Evolutionary conservation across 2,113 vertebrate species (phyloP).

Genomic region (Tangachromis dhanisi): DNA sequence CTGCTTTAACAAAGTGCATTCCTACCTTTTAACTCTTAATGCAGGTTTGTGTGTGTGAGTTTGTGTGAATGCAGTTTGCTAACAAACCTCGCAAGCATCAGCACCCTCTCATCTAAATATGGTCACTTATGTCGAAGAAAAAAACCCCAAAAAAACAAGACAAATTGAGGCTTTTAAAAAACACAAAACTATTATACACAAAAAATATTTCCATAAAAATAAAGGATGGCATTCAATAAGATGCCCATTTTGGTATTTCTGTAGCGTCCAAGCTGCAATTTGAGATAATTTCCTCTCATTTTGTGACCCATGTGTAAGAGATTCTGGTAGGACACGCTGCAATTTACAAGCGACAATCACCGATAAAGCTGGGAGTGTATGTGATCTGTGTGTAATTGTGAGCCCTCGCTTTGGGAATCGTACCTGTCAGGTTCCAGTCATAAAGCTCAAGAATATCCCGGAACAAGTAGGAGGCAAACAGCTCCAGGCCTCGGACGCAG

Average conservation of each 20-base stretch:
- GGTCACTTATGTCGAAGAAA: not conserved
- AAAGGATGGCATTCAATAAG: not conserved
- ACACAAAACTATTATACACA: not conserved
- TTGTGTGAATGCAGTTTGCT: not conserved
- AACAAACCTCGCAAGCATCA: not conserved
- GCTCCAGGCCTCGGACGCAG: slow-evolving; percentile 90
- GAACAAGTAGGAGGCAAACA: slow-evolving; percentile 90
- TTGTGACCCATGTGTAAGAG: not conserved
- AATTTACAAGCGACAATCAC: not conserved
- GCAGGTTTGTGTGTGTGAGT: rapidly evolving
- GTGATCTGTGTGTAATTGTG: not conserved
- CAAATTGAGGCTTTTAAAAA: not conserved
- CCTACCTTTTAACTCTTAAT: not conserved
- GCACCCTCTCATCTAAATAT: not conserved
- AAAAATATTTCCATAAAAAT: not conserved
- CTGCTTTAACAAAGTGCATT: not conserved
- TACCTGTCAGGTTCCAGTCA: slow-evolving; percentile 98
- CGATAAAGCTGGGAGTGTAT: not conserved
- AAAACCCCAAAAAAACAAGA: rapidly evolving
- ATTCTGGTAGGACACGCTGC: not conserved
- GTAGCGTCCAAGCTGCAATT: not conserved
- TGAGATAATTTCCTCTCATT: not conserved
- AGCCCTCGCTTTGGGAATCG: not conserved
- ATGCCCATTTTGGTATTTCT: not conserved
- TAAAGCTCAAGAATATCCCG: slow-evolving; percentile 94